These are phyloP conservation scores for Bathynomus jamesi DNA, from an alignment of 1,140 invertebrate genomes.

Conservation along the genomic window DNA sequence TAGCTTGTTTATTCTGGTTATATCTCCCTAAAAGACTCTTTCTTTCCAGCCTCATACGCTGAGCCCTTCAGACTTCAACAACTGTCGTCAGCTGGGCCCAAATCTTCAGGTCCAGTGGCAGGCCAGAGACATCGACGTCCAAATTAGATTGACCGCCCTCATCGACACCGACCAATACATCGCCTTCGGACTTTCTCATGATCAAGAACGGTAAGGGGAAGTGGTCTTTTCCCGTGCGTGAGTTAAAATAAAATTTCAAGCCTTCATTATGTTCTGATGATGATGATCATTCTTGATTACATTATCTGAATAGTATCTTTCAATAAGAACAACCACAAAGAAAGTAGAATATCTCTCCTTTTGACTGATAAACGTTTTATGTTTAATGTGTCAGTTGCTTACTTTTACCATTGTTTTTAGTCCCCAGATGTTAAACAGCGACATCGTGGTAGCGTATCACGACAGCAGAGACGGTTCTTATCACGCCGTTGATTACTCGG, in stretches of 20 bases:
- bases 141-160: conserved; percentile 64
- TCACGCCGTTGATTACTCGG: conserved; percentile 73
- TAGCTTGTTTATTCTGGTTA: neutral
- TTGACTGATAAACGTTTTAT: too few relatives aligned
- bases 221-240: neutral
- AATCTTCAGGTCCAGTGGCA: conserved; percentile 35
- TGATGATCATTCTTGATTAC: too few relatives aligned
- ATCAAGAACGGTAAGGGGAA: conserved; percentile 51
- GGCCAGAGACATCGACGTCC: conserved; percentile 43
- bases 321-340: too few relatives aligned
- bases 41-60: neutral
- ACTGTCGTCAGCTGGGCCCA: conserved; percentile 28
- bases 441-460: conserved; percentile 75
- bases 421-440: conserved; percentile 59
- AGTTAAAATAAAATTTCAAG: neutral
- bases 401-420: conserved; percentile 7
- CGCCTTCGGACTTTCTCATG: conserved; percentile 73
- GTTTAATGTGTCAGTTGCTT: too few relatives aligned
- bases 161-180: conserved; percentile 78
- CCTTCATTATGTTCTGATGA: neutral
- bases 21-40: too few relatives aligned
- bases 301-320: too few relatives aligned
- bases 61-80: conserved; percentile 16
- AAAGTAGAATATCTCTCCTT: too few relatives aligned
- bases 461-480: conserved; percentile 60